Base-by-base conservation (phyloP, 2,797 vertebrate species). In the Cirrhinus molitorella region DNA sequence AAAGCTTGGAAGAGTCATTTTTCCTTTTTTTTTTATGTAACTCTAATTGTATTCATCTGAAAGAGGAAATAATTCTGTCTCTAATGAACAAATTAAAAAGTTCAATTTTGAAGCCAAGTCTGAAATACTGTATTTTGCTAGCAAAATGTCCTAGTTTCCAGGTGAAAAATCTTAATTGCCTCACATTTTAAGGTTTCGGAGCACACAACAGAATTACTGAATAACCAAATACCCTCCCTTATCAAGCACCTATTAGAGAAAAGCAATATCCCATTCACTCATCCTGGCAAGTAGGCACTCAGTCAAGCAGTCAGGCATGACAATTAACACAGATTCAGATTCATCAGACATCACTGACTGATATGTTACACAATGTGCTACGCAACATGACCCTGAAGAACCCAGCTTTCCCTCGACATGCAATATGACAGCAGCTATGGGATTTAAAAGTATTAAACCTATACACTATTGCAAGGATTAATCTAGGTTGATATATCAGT, bases 301-400 rank as follows among this genome's bases (percentile, higher is more conserved):
- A 79, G 19, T 79, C 25, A 23, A 77, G 74, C 70, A 80, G 55
- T 57, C 55, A 66, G 63, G 51, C 80, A 67, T 78, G 61, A 63
- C 28, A 63, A 77, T 81, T 74, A 87, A 68, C 86, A 85, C 16
- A 37, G 74, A 68, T 81, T 77, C 63, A 81, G 40, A 34, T 43
- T 79, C 31, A 80, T 47, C 76, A 80, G 34, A 47, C 40, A 13
- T 43, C 61, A 23, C 43, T 53, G 66, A 34, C 51, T 40, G 57
- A 74, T 53, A 17, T 2, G 31, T 72, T 83, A 79, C 71, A 75
- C 80, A 83, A 84, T 23, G 10, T 31, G 31, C 57, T 43, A 34
- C 1, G 6, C 45, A 79, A 34, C 68, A 57, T 61, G 75, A n/a
- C 45, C 53, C 47, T 55, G 21, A 75, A 55, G 4, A 66, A 75